Percentiles rank a stretch among this genome's conserved stretches.
phyloP scores from a whole-genome alignment of 2,888 invertebrate genomes.

The Theodoxus fluviatilis region DNA sequence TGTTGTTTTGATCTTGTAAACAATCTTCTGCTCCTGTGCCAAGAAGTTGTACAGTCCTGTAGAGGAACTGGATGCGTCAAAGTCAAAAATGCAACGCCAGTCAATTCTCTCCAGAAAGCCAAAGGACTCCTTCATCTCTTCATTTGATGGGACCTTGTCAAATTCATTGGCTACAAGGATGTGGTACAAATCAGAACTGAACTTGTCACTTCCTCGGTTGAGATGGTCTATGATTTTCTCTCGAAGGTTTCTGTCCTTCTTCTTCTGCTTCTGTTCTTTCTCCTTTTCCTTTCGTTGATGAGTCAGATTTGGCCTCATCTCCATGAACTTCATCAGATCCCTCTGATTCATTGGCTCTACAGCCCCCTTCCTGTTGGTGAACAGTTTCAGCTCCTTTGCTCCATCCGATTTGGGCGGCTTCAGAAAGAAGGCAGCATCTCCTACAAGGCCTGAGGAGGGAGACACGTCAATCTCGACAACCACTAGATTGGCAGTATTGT shows the following conservation, averaged over 20 bases:
- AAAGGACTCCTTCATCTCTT: background rate
- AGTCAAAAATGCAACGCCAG: conserved; percentile 18
- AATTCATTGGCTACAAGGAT: conserved; percentile 7
- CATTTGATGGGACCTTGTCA: background rate
- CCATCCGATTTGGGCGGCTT: background rate
- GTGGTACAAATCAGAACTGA: conserved; percentile 10
- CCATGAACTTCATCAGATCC: too few species aligned
- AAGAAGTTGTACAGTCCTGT: background rate
- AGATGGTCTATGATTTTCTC: too few species aligned
- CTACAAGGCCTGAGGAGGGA: background rate
- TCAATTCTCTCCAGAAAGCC: conserved; percentile 2
- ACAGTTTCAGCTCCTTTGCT: background rate
- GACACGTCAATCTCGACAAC: conserved; percentile 13
- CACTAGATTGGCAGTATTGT: background rate
- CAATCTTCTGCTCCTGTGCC: conserved; percentile 4
- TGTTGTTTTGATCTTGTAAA: background rate
- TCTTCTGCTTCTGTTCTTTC: too few species aligned
- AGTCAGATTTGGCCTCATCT: too few species aligned
- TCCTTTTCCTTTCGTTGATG: too few species aligned
- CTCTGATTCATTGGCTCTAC: too few species aligned
- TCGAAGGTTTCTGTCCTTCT: too few species aligned
- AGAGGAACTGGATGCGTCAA: background rate
- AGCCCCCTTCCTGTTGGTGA: background rate
- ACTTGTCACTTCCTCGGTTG: too few species aligned
- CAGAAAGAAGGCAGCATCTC: background rate